Evolutionary conservation across 1,140 invertebrate genomes (phyloP).

Genomic region (Pachypeltis micranthus): DNA sequence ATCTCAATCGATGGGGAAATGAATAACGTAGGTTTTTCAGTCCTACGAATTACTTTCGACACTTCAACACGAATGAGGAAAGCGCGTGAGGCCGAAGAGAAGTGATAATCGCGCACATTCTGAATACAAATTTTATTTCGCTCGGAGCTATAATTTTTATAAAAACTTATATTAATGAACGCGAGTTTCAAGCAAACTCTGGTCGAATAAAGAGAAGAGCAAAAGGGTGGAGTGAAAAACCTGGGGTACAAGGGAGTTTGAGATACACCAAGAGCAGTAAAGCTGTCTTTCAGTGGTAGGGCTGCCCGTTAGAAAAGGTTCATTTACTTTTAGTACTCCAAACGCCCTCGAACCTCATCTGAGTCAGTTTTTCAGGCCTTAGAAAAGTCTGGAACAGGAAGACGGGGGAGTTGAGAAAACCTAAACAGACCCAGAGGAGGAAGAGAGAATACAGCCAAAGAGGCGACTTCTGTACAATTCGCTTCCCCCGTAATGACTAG

Average conservation of each 20-base stretch:
- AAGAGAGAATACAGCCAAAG: slow-evolving; percentile 13
- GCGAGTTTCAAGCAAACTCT: too few relatives aligned
- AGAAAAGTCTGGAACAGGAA: neutral
- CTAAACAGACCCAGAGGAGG: slow-evolving; percentile 13
- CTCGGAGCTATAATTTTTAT: too few relatives aligned
- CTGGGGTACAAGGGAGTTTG: neutral
- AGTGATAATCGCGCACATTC: too few relatives aligned
- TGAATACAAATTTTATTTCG: too few relatives aligned
- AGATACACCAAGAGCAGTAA: neutral
- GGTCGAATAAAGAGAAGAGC: too few relatives aligned
- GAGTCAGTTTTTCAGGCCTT: slow-evolving; percentile 8
- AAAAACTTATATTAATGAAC: too few relatives aligned
- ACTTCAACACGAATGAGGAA: too few relatives aligned
- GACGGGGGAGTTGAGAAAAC: neutral
- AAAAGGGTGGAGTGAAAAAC: neutral
- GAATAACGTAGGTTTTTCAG: too few relatives aligned
- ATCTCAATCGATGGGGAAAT: too few relatives aligned
- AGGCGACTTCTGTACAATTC: slow-evolving; percentile 3
- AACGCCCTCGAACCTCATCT: slow-evolving; percentile 5
- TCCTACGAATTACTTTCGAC: too few relatives aligned
- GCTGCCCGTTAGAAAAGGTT: neutral
- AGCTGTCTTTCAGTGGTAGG: neutral
- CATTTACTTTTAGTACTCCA: slow-evolving; percentile 1
- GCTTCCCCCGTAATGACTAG: neutral
- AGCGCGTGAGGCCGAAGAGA: too few relatives aligned